Evolutionary conservation across 2,113 vertebrate species (phyloP), one percentile per base, ranked within the genome.

Genomic region (Neomonachus schauinslandi): DNA sequence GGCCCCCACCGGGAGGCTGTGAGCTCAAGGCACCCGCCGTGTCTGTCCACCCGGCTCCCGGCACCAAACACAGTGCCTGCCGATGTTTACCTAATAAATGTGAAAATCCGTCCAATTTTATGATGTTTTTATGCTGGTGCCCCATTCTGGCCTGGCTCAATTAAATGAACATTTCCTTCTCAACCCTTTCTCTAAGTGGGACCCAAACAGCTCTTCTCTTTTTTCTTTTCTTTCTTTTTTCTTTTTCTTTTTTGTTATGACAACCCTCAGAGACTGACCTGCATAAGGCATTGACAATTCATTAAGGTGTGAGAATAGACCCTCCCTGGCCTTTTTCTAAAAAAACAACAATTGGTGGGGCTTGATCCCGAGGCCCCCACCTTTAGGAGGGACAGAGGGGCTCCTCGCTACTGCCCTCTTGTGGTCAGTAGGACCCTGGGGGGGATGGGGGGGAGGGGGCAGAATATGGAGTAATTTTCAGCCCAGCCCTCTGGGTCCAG

Each of bases 351-450:
- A 33, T 55, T n/a, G 72, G 42, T 71, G 21, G 33, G 33, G 39
- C 8, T 8, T 21, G 46, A 63, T 39, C 28, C 39, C 31, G 14
- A 31, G 15, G 1, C 11, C 19, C 21, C 19, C 33, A 9, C 5
- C 71, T 57, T 63, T 57, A 33, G 69, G 90, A 59, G 8, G 14
- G 36, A 67, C 16, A 26, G 55, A 7, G 10, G 28, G 12, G 3
- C 33, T 53, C 13, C 28, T 39, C 72, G 31, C 67, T 83, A 72
- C 67, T 89, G 57, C 95, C 96, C 92, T 89, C 77, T n/a, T 81
- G 79, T 85, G 96, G 81, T 36, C 57, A 55, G 26, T 6, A 81
- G 84, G 74, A 65, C 5, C 26, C 53, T 26, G 1, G 24, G 57
- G 18, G 72, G 15, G 36, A 6, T 1, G 39, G 12, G 71, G 22